Evolutionary conservation across 2,888 invertebrate species (phyloP).

Genomic region (Troides aeacus): DNA sequence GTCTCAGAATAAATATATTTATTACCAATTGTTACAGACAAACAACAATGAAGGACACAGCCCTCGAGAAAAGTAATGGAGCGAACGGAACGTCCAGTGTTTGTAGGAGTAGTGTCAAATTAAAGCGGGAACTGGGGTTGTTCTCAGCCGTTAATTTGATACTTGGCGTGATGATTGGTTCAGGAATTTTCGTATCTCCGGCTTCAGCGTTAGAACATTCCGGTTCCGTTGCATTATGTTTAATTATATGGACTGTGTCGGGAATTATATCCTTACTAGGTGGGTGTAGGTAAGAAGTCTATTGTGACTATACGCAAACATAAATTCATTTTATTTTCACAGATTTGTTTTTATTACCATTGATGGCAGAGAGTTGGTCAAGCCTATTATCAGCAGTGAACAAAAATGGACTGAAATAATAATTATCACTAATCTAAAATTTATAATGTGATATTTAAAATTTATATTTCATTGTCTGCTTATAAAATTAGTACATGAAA

Average conservation of each 20-base stretch:
- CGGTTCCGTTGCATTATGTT: constrained; percentile 89
- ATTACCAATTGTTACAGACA: constrained; percentile 42
- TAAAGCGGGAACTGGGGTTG: constrained; percentile 88
- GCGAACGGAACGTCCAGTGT: constrained; percentile 42
- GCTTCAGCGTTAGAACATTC: constrained; percentile 86
- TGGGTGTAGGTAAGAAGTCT: constrained; percentile 75
- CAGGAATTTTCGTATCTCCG: constrained; percentile 93
- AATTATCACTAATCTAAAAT: too few species aligned
- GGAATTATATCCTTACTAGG: constrained; percentile 89
- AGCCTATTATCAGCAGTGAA: too few species aligned
- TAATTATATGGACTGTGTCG: constrained; percentile 88
- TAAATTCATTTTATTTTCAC: not conserved
- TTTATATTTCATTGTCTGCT: too few species aligned
- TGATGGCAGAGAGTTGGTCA: too few species aligned
- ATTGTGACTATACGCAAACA: constrained; percentile 22
- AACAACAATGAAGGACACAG: constrained; percentile 51
- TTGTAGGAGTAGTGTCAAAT: constrained; percentile 74
- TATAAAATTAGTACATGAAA: too few species aligned
- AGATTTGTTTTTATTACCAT: too few species aligned
- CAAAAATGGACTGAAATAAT: too few species aligned
- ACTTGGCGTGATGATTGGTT: constrained; percentile 94
- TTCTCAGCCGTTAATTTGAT: constrained; percentile 91
- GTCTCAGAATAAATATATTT: not conserved
- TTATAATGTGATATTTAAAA: too few species aligned
- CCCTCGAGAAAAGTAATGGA: constrained; percentile 44